A percentile compares a stretch with the other conserved stretches of the same genome.
Conservation (phyloP, 2,888 invertebrate genomes). For the Hirudinaria manillensis region DNA sequence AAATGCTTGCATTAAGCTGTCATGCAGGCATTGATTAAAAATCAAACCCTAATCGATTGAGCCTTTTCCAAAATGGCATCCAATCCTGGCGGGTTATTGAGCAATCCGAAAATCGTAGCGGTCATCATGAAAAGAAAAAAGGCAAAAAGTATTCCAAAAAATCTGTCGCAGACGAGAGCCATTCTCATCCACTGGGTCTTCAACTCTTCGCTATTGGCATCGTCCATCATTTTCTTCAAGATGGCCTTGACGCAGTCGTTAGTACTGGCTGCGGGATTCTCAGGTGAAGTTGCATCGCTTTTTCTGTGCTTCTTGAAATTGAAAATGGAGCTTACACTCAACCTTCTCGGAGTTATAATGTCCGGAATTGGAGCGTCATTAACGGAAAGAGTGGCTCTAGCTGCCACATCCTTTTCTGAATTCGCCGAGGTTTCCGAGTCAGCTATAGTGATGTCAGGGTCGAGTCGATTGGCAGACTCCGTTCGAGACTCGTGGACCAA, state of each 20-base stretch:
- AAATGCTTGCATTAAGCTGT: too few species aligned
- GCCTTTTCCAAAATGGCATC: too few species aligned
- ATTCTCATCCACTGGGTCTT: constrained; percentile 23
- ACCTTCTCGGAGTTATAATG: neutral
- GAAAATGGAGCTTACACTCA: neutral
- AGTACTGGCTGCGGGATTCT: neutral
- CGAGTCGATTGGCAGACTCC: neutral
- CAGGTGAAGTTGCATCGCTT: neutral
- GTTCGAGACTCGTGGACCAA: neutral
- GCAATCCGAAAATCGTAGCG: neutral
- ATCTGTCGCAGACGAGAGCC: constrained; percentile 15
- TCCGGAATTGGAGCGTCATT: neutral
- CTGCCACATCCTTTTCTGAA: neutral
- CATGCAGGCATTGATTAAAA: too few species aligned
- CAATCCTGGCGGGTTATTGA: neutral
- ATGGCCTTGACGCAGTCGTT: constrained; percentile 13
- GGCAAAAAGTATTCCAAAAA: constrained; percentile 2
- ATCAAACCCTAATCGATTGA: too few species aligned
- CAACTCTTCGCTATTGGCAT: constrained; percentile 17
- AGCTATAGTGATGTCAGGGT: neutral
- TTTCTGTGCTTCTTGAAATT: neutral
- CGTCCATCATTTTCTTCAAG: constrained; percentile 19
- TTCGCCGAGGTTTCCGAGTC: neutral
- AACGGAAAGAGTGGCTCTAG: neutral
- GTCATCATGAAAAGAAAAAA: neutral